Conservation (phyloP, 2,113 vertebrate species). For the Talpa occidentalis region DNA sequence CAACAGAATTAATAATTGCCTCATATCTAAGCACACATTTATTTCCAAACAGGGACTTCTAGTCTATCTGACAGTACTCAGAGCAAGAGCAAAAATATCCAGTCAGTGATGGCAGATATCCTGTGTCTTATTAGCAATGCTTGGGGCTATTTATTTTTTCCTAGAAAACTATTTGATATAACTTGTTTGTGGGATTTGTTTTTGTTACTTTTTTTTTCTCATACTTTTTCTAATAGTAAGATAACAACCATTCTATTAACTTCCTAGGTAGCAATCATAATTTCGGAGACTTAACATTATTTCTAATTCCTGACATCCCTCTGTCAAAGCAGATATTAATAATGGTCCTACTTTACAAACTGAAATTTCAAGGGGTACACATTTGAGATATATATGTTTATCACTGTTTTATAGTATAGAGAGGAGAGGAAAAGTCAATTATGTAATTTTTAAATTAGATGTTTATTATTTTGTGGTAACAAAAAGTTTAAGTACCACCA, state of each 20-base stretch:
- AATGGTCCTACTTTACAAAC: background rate
- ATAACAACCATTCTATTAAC: background rate
- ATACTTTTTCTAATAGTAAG: constrained; percentile 4
- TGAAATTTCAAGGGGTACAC: background rate
- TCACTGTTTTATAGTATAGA: background rate
- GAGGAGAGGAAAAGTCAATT: constrained; percentile 6
- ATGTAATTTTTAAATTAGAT: background rate
- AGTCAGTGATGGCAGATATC: background rate
- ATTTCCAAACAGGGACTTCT: constrained; percentile 60
- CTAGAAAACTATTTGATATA: background rate
- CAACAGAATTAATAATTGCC: constrained; percentile 81
- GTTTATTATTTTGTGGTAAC: constrained; percentile 39
- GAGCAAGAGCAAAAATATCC: constrained; percentile 17
- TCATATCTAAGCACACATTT: constrained; percentile 78
- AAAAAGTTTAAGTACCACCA: constrained; percentile 15
- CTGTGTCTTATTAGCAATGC: background rate
- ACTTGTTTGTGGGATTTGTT: background rate
- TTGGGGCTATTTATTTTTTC: background rate
- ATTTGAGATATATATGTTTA: background rate
- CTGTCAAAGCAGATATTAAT: constrained; percentile 12
- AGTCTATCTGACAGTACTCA: background rate
- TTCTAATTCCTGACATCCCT: background rate
- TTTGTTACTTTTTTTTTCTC: background rate
- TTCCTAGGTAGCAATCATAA: background rate
- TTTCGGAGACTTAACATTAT: background rate